A percentile compares a stretch with the other conserved stretches of the same genome.
These are phyloP conservation scores for Caenorhabditis sp. DNA, from an alignment of 2,888 invertebrate species.

Conservation along the genomic window DNA sequence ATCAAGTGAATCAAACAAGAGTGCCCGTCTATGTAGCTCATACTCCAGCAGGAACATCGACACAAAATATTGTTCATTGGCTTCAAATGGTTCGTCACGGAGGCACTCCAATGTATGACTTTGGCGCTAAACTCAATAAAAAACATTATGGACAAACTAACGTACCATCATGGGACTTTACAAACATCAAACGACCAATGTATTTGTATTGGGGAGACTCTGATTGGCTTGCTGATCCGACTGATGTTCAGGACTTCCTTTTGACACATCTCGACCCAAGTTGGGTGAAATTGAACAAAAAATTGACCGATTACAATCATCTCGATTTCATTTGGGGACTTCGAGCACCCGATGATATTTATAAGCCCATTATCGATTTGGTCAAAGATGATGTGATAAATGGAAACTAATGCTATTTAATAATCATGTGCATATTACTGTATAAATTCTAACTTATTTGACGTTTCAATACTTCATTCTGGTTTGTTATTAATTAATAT, in stretches of 20 bases:
- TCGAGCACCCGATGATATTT: slow-evolving; percentile 54
- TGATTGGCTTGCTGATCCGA: slow-evolving; percentile 59
- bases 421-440: neutral
- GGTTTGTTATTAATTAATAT: neutral
- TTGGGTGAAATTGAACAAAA: slow-evolving; percentile 36
- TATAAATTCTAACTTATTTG: neutral
- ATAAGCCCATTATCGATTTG: slow-evolving; percentile 49
- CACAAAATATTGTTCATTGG: slow-evolving; percentile 73
- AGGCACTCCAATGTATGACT: slow-evolving; percentile 46
- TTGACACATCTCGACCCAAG: slow-evolving; percentile 30
- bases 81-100: slow-evolving; percentile 68
- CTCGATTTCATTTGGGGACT: slow-evolving; percentile 63
- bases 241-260: slow-evolving; percentile 44
- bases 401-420: neutral
- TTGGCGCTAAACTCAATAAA: slow-evolving; percentile 47
- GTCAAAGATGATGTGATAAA: slow-evolving; percentile 25
- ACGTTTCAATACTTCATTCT: neutral
- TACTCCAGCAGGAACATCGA: slow-evolving; percentile 73
- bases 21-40: slow-evolving; percentile 73
- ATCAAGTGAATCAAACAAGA: slow-evolving; percentile 71
- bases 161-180: slow-evolving; percentile 51
- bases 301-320: slow-evolving; percentile 52
- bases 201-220: slow-evolving; percentile 59
- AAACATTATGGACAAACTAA: slow-evolving; percentile 50
- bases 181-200: slow-evolving; percentile 46